Base-by-base conservation (phyloP, 2,888 invertebrate species). In the Vesta saturnalis region DNA sequence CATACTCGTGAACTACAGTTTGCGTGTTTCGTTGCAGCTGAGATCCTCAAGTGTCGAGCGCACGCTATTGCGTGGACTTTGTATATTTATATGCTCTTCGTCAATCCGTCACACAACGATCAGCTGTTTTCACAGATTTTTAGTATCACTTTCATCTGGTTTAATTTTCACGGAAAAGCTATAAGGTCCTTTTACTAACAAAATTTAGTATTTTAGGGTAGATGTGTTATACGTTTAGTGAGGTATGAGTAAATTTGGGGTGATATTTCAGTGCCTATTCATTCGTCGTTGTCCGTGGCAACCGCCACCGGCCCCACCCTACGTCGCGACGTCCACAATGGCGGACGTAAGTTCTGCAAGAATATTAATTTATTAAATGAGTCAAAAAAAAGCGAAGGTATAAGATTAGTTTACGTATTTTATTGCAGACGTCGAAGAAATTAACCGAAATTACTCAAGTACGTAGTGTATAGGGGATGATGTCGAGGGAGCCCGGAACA, bases 41-140 rank as follows among this genome's bases (percentile, higher is more conserved):
- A 74, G 74, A 76, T 76, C 75, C 72, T 72, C 75, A 73, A 75
- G 77, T 75, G 76, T 76, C 75, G 72, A 71, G 75, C 76, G 76
- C 81, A 80, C 80, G 80, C 80, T 76, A 80, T 81, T 80, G 81
- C 81, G 80, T 81, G 81, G 77, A 80, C 79, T 78, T 74, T 74
- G 78, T 77, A 78, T 80, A 80, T 81, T 80, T 81, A 80, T 79
- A 80, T 77, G 74, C 73, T 77, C 77, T 77, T 80, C 76, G 77
- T 77, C 78, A 76, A 77, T 77, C 73, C 76, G 78, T 78, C 77
- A 78, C 77, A 78, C 74, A 71, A 76, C 74, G 74, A 77, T 77
- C 80, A 80, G 80, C 80, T 79, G 80, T 78, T 78, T 75, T 74
- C 46, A 49, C 68, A 69, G 70, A 73, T 64, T 64, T 39, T 67